These are phyloP conservation scores for Melanerpes aurifrons DNA, from an alignment of 2,113 vertebrate species.

Conservation along the genomic window DNA sequence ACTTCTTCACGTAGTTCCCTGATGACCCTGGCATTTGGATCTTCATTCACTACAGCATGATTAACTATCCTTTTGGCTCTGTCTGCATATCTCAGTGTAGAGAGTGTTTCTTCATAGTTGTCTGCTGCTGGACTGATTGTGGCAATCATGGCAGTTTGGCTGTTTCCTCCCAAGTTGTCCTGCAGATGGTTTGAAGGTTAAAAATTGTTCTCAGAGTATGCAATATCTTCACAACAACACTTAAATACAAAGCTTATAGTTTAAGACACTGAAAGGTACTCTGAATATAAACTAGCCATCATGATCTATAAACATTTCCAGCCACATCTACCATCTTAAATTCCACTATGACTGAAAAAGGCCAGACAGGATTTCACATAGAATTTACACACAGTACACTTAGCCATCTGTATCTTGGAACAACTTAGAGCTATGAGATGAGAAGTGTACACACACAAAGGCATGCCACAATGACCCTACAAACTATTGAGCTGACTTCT, in stretches of 20 bases:
- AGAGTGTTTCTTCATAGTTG: slow-evolving; percentile 98
- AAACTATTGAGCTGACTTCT: background rate
- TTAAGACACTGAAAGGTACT: background rate
- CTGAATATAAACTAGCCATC: background rate
- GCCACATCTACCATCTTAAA: background rate
- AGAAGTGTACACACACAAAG: background rate
- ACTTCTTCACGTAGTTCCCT: slow-evolving; percentile 95
- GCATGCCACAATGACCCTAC: background rate
- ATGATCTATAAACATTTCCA: background rate
- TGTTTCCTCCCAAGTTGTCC: slow-evolving; percentile 98
- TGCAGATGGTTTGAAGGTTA: slow-evolving; percentile 52
- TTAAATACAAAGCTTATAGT: background rate
- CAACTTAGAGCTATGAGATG: background rate
- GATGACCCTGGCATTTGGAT: slow-evolving; percentile 97
- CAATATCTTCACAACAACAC: background rate
- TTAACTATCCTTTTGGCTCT: slow-evolving; percentile 97
- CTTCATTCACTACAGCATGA: slow-evolving; percentile 96
- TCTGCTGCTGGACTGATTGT: slow-evolving; percentile 97
- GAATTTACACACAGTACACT: background rate
- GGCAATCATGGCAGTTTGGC: slow-evolving; percentile 98
- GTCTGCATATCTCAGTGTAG: slow-evolving; percentile 94
- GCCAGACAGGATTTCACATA: background rate
- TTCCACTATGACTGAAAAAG: background rate
- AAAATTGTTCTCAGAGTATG: background rate
- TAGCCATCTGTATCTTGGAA: background rate